These are phyloP conservation scores for Tetrao urogallus DNA, from an alignment of 2,113 vertebrate species.

Conservation along the genomic window DNA sequence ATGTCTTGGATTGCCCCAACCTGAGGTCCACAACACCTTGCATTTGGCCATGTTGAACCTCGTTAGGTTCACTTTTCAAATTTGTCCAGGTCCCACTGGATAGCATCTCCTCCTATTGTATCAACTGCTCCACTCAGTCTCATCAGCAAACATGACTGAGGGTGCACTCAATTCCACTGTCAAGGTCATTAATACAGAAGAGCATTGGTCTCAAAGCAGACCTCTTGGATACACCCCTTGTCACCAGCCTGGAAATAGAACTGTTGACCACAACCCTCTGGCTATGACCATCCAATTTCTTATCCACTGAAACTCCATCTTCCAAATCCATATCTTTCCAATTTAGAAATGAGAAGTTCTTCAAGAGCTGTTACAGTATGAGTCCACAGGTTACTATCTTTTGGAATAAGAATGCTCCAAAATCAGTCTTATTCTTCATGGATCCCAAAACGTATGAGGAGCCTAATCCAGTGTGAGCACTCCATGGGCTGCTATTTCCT, in stretches of 20 bases:
- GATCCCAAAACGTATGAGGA: too few relatives aligned
- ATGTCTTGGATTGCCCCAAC: too few relatives aligned
- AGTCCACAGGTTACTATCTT: background rate
- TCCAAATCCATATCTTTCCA: too few relatives aligned
- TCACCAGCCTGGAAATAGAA: too few relatives aligned
- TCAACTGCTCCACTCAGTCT: background rate
- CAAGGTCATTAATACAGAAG: too few relatives aligned
- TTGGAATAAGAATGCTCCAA: background rate
- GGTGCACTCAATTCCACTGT: too few relatives aligned
- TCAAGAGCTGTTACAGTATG: background rate
- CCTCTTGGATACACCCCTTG: too few relatives aligned
- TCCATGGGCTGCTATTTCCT: background rate
- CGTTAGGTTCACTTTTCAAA: background rate
- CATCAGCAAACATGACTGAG: too few relatives aligned
- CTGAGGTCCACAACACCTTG: background rate
- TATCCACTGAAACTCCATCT: too few relatives aligned
- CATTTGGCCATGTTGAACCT: background rate
- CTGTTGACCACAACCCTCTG: too few relatives aligned
- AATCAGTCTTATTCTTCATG: background rate
- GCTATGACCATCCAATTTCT: too few relatives aligned
- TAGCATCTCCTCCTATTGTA: background rate
- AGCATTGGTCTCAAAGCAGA: too few relatives aligned
- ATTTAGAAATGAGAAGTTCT: background rate
- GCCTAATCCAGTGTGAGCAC: background rate
- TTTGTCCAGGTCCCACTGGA: background rate